Evolutionary conservation across 2,113 vertebrate species (phyloP).

Genomic region (Ictalurus furcatus): DNA sequence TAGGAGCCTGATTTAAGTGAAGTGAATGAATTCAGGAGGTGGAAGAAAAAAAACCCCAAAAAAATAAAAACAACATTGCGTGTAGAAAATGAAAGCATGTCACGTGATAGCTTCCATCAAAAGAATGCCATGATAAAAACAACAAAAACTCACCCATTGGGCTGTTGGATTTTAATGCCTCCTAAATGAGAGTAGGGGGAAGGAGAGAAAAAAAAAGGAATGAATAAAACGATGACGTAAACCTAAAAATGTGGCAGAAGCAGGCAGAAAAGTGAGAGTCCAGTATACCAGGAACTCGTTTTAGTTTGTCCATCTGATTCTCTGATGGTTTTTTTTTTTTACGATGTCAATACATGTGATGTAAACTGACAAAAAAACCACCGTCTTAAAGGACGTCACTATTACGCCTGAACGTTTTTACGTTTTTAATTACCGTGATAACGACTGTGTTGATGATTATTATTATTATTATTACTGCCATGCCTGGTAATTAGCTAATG

Average conservation of each 20-base stretch:
- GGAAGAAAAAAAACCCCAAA: background rate
- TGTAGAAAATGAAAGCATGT: background rate
- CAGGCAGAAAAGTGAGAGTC: slow-evolving; percentile 12
- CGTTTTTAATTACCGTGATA: no score
- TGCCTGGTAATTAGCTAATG: background rate
- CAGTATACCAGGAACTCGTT: background rate
- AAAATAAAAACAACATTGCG: no score
- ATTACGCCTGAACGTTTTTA: no score
- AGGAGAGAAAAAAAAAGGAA: background rate
- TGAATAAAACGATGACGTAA: slow-evolving; percentile 37
- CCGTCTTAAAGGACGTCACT: background rate
- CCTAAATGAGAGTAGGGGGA: slow-evolving; percentile 64
- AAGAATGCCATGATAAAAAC: background rate
- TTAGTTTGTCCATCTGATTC: background rate
- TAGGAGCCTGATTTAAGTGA: background rate
- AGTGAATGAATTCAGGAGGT: background rate
- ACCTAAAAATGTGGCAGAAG: slow-evolving; percentile 4
- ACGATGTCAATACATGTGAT: background rate
- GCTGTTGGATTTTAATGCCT: slow-evolving; percentile 69
- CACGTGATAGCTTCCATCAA: background rate
- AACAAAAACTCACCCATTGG: slow-evolving; percentile 66
- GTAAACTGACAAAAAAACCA: background rate
- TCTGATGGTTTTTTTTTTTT: background rate
- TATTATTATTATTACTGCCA: background rate
- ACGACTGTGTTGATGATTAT: no score